A percentile compares a stretch with the other conserved stretches of the same genome.
These are phyloP conservation scores for Drosophila pandora DNA, from an alignment of 1,140 invertebrate genomes.

Conservation along the genomic window DNA sequence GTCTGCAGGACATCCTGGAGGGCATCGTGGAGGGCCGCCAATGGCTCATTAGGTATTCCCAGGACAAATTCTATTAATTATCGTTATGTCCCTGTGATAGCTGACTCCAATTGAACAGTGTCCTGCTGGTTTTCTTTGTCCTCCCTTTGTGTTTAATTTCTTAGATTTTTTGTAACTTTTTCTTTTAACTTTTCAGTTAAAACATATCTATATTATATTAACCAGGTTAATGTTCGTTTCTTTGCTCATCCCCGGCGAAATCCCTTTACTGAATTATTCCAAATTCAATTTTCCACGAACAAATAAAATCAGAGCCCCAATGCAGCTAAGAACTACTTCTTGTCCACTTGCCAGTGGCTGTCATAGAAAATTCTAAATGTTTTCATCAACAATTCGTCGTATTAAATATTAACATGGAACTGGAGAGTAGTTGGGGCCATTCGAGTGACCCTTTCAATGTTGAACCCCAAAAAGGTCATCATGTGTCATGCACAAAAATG, in stretches of 20 bases:
- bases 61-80: conserved; percentile 82
- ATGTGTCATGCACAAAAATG: conserved; percentile 30
- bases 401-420: conserved; percentile 82
- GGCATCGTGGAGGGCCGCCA: background rate
- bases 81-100: conserved; percentile 80
- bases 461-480: conserved; percentile 64
- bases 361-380: conserved; percentile 72
- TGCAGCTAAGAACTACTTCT: conserved; percentile 59
- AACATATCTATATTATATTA: background rate
- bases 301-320: conserved; percentile 73
- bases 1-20: conserved; percentile 19
- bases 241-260: conserved; percentile 11
- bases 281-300: conserved; percentile 74
- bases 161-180: conserved; percentile 9
- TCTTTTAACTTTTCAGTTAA: background rate
- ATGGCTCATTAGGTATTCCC: conserved; percentile 75
- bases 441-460: conserved; percentile 68
- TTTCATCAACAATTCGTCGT: conserved; percentile 79
- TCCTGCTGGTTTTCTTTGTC: conserved; percentile 38
- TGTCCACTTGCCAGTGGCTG: conserved; percentile 16
- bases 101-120: conserved; percentile 51
- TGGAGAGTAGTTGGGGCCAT: conserved; percentile 62
- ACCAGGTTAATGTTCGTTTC: background rate
- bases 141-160: conserved; percentile 37
- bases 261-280: conserved; percentile 61